These are phyloP conservation scores for Blennius ocellaris DNA, from an alignment of 2,113 vertebrate species.

Conservation along the genomic window DNA sequence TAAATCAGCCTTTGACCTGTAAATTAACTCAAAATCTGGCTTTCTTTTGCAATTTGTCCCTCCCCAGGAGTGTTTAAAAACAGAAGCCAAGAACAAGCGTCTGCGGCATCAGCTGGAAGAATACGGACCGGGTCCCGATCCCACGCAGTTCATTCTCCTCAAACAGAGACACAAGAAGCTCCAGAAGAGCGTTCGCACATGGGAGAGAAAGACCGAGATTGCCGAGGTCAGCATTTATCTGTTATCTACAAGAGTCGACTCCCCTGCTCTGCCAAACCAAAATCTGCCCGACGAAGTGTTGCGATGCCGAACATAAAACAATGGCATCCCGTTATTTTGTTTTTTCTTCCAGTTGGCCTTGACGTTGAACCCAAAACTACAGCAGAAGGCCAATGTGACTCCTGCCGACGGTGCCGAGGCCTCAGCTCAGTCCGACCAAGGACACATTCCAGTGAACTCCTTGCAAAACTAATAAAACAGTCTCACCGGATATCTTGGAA, in stretches of 20 bases:
- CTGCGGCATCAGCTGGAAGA: constrained; percentile 50
- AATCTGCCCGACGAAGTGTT: background rate
- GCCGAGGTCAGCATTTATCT: constrained; percentile 58
- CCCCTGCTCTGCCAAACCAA: no score
- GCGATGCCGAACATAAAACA: constrained; percentile 8
- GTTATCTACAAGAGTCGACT: background rate
- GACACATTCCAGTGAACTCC: no score
- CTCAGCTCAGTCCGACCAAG: background rate
- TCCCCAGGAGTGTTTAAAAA: constrained; percentile 56
- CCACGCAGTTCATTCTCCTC: constrained; percentile 41
- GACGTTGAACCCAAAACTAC: constrained; percentile 23
- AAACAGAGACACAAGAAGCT: constrained; percentile 67
- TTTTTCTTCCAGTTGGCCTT: constrained; percentile 57
- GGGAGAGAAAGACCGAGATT: constrained; percentile 63
- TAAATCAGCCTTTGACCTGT: no score
- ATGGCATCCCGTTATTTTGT: background rate
- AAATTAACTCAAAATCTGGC: accelerated
- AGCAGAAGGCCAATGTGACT: constrained; percentile 21
- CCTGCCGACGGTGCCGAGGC: constrained; percentile 25
- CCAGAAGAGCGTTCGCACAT: constrained; percentile 47
- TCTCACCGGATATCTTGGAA: no score
- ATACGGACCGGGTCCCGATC: constrained; percentile 47
- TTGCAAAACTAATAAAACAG: constrained; percentile 41
- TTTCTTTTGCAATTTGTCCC: background rate
- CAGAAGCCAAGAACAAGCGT: constrained; percentile 37